These are phyloP conservation scores for Vimba vimba DNA, from an alignment of 2,113 vertebrate genomes.

Conservation along the genomic window DNA sequence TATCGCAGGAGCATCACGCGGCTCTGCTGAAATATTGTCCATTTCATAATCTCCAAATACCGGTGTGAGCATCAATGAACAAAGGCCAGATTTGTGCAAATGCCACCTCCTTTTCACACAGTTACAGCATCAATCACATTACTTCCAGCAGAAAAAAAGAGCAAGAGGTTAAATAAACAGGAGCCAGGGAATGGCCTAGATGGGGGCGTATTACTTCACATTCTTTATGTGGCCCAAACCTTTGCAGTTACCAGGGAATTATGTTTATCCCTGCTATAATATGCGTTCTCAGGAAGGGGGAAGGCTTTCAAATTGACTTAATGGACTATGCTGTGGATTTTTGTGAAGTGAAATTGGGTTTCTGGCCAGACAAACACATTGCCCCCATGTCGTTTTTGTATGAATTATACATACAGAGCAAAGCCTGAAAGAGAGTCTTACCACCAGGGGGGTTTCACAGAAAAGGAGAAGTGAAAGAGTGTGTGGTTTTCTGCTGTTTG, in stretches of 20 bases:
- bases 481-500: constrained; percentile 27
- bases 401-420: constrained; percentile 56
- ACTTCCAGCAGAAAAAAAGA: constrained; percentile 71
- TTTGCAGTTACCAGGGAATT: constrained; percentile 69
- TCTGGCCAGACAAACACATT: constrained; percentile 54
- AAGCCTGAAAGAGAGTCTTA: constrained; percentile 37
- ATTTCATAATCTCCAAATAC: constrained; percentile 65
- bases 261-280: constrained; percentile 76
- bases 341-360: constrained; percentile 62
- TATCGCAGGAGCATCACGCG: constrained; percentile 34
- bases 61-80: constrained; percentile 72
- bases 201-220: constrained; percentile 67
- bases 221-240: constrained; percentile 62
- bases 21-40: constrained; percentile 51
- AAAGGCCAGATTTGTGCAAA: constrained; percentile 80
- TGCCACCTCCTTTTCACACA: constrained; percentile 73
- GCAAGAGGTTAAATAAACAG: constrained; percentile 75
- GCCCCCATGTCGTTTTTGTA: constrained; percentile 54
- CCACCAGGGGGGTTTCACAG: constrained; percentile 29
- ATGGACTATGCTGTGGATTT: constrained; percentile 67
- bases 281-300: constrained; percentile 65
- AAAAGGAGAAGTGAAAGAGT: constrained; percentile 39
- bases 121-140: constrained; percentile 77
- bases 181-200: constrained; percentile 63
- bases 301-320: constrained; percentile 68